These are phyloP conservation scores for Tyria jacobaeae DNA, from an alignment of 2,888 invertebrate species.

Conservation along the genomic window DNA sequence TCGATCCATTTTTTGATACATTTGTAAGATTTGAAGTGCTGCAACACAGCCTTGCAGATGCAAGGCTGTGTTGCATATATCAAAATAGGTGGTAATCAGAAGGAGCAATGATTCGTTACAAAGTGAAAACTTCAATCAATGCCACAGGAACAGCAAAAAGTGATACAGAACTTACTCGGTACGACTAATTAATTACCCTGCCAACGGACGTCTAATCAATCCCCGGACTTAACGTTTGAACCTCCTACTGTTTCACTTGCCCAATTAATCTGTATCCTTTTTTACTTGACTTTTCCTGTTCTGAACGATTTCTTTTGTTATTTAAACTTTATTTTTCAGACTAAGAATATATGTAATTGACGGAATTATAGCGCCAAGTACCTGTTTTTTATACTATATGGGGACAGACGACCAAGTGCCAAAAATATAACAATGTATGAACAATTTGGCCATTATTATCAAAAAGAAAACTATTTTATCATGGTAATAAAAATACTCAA, in stretches of 20 bases:
- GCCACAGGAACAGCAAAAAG: conserved; percentile 60
- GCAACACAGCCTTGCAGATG: no score
- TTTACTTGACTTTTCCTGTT: conserved; percentile 43
- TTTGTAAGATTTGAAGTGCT: no score
- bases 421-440: no score
- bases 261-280: conserved; percentile 54
- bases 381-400: no score
- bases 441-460: no score
- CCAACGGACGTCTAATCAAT: conserved; percentile 65
- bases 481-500: no score
- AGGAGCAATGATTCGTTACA: conserved; percentile 17
- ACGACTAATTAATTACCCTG: conserved; percentile 67
- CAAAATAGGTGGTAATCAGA: no score
- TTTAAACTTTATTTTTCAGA: conserved; percentile 16
- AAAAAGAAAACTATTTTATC: no score
- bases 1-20: no score
- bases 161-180: conserved; percentile 59
- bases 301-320: conserved; percentile 30
- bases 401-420: no score
- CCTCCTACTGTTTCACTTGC: conserved; percentile 49
- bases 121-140: conserved; percentile 60
- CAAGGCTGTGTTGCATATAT: no score
- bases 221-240: conserved; percentile 56
- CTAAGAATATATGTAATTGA: not conserved
- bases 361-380: not conserved